Conservation (phyloP, 2,888 invertebrate species). For the Lucinisca nassula region DNA sequence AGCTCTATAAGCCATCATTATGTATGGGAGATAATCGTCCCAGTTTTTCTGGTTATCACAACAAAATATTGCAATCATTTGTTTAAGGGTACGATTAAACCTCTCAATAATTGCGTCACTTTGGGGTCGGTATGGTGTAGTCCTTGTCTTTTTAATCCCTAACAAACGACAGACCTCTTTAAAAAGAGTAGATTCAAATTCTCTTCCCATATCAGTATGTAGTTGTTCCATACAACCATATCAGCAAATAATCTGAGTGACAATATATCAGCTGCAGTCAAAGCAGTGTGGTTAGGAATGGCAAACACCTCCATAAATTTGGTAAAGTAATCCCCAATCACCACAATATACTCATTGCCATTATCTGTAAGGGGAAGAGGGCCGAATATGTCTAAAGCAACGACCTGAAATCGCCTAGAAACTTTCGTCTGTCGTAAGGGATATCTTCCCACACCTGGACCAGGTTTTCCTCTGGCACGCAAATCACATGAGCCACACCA, state of each 20-base stretch:
- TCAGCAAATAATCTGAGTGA: conserved; percentile 21
- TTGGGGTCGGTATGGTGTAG: conserved; percentile 34
- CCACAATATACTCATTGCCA: conserved; percentile 44
- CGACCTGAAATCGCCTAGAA: conserved; percentile 12
- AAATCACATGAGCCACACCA: conserved; percentile 58
- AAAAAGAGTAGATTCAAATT: conserved; percentile 1
- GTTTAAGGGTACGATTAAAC: conserved; percentile 50
- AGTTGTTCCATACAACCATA: conserved; percentile 35
- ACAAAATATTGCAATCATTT: conserved; percentile 42
- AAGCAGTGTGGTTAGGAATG: conserved; percentile 38
- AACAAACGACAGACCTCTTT: neutral
- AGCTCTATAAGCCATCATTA: conserved; percentile 59
- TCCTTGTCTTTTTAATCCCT: conserved; percentile 25
- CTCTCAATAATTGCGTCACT: conserved; percentile 47
- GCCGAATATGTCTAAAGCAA: conserved; percentile 17
- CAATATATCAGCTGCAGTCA: conserved; percentile 46
- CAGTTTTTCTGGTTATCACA: conserved; percentile 58
- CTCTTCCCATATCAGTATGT: conserved; percentile 19
- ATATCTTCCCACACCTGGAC: conserved; percentile 57
- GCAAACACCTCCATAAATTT: conserved; percentile 53
- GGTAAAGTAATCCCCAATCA: conserved; percentile 46
- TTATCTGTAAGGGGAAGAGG: conserved; percentile 19
- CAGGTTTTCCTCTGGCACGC: conserved; percentile 61
- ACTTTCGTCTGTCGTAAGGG: conserved; percentile 37
- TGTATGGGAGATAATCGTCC: conserved; percentile 61